These are phyloP conservation scores for Lepidostoma basale DNA, from an alignment of 1,140 invertebrate genomes.

Conservation along the genomic window DNA sequence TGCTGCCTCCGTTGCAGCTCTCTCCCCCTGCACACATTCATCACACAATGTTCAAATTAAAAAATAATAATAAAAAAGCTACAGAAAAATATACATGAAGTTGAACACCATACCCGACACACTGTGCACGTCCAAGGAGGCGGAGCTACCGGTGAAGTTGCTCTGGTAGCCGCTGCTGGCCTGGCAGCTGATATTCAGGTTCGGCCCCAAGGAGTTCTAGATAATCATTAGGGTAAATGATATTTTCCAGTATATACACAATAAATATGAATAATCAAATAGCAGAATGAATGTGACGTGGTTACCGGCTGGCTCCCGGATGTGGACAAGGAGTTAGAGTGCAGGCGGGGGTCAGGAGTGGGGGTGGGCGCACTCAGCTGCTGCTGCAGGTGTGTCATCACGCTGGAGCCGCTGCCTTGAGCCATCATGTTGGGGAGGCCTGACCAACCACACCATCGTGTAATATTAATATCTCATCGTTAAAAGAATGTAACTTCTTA, in stretches of 20 bases:
- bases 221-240: background rate
- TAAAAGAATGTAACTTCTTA: too few relatives aligned
- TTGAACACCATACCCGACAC: conserved; percentile 51
- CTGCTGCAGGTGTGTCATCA: conserved; percentile 41
- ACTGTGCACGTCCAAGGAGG: conserved; percentile 57
- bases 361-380: conserved; percentile 49
- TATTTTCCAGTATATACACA: background rate
- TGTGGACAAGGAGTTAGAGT: conserved; percentile 16
- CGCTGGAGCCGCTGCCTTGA: background rate
- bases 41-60: background rate
- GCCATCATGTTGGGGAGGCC: conserved; percentile 3
- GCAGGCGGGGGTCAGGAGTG: background rate
- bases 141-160: conserved; percentile 61
- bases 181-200: conserved; percentile 56
- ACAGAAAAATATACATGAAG: background rate
- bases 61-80: background rate
- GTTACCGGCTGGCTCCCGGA: conserved; percentile 33
- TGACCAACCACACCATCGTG: too few relatives aligned
- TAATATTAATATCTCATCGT: too few relatives aligned
- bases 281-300: background rate
- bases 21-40: conserved; percentile 48
- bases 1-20: conserved; percentile 48
- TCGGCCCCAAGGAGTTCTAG: conserved; percentile 52
- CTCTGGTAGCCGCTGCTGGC: conserved; percentile 61
- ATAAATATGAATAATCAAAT: background rate